Evolutionary conservation across 1,140 invertebrate species (phyloP).

Genomic region (Matsumurasca onukii): DNA sequence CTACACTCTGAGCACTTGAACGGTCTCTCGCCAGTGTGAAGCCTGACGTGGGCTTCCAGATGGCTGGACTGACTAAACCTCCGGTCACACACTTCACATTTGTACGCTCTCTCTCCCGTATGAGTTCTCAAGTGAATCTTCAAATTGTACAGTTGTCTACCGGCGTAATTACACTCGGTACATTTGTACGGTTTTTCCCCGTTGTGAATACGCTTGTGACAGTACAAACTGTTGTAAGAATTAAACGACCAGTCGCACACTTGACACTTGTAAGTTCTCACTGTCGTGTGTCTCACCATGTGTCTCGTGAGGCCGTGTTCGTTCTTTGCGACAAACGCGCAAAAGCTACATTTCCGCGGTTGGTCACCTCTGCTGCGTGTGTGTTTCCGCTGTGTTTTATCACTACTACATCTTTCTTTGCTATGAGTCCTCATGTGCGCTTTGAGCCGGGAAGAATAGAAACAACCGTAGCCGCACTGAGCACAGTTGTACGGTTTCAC

Average conservation of each 20-base stretch:
- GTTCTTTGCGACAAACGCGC: too few relatives aligned
- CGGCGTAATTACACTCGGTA: constrained; percentile 32
- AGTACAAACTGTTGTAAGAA: too few relatives aligned
- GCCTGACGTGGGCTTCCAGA: background rate
- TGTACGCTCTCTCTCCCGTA: constrained; percentile 48
- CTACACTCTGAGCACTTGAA: background rate
- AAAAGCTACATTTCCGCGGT: background rate
- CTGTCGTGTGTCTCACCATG: constrained; percentile 50
- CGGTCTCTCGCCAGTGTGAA: constrained; percentile 10
- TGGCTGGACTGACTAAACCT: constrained; percentile 17
- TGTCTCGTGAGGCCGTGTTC: constrained; percentile 51
- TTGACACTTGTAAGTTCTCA: too few relatives aligned
- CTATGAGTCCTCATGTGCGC: background rate
- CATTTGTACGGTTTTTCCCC: constrained; percentile 26
- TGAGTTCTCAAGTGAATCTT: constrained; percentile 42
- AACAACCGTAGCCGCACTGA: too few relatives aligned
- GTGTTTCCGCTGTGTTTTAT: background rate
- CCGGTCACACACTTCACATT: constrained; percentile 49
- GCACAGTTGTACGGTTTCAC: too few relatives aligned
- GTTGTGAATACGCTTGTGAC: constrained; percentile 20
- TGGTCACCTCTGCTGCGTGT: background rate
- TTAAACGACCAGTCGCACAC: too few relatives aligned
- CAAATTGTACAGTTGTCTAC: constrained; percentile 23
- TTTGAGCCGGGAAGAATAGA: too few relatives aligned
- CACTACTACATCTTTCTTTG: background rate